A percentile compares a stretch with the other conserved stretches of the same genome.
phyloP scores from a whole-genome alignment of 2,888 invertebrate genomes.

The Philereme vetulata region DNA sequence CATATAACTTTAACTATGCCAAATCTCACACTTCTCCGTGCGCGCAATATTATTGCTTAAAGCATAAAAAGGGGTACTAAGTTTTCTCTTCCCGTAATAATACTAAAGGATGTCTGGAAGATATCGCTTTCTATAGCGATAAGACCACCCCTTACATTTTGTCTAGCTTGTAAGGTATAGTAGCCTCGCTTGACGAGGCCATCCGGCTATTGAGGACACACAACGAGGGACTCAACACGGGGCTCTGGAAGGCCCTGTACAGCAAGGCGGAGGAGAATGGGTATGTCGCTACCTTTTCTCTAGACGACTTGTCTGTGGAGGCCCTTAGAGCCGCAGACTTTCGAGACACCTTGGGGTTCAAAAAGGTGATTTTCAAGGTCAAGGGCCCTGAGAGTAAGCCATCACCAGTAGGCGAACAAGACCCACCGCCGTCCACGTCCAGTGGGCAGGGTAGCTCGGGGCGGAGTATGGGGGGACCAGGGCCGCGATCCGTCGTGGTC shows the following conservation, averaged over 20 bases:
- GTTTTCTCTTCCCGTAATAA: no score
- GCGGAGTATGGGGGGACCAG: background rate
- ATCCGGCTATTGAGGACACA: conserved; percentile 1
- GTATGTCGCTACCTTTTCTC: no score
- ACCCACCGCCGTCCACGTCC: background rate
- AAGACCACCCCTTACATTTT: no score
- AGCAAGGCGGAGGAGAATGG: conserved; percentile 2
- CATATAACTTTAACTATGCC: no score
- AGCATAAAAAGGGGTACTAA: no score
- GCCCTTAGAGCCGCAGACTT: no score
- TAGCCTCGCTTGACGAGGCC: conserved; percentile 4
- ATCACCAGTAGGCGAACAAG: background rate
- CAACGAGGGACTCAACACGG: background rate
- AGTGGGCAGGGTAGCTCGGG: background rate
- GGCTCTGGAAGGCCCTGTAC: conserved; percentile 1
- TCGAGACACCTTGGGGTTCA: background rate
- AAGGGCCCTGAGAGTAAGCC: background rate
- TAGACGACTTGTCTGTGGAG: no score
- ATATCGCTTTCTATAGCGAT: no score
- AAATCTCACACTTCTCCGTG: no score
- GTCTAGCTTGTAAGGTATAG: no score
- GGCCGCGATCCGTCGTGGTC: background rate
- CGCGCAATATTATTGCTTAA: no score
- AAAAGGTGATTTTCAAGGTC: background rate
- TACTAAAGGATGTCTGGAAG: no score